Conservation (phyloP, 2,888 invertebrate species). For the Drosophila neoperkinsi region DNA sequence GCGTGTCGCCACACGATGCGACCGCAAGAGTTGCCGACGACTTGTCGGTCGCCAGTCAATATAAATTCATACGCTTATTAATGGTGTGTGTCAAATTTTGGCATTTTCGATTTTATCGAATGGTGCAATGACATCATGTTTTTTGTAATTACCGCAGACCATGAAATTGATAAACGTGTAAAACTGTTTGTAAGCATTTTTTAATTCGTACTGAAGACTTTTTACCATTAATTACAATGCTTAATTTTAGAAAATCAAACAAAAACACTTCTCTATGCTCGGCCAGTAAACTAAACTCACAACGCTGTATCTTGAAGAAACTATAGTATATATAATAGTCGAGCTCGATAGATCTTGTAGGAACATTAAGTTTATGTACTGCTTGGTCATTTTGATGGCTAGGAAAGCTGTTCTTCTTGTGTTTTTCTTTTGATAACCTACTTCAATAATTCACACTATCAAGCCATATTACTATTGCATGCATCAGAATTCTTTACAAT, state of each 20-base stretch:
- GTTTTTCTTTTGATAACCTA: background rate
- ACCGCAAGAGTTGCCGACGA: constrained; percentile 31
- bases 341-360: background rate
- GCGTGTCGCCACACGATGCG: constrained; percentile 39
- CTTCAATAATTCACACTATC: background rate
- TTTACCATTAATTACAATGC: background rate
- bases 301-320: background rate
- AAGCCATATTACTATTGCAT: background rate
- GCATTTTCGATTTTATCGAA: constrained; percentile 58
- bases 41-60: constrained; percentile 21
- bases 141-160: constrained; percentile 18
- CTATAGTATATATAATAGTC: background rate
- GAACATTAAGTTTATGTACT: background rate
- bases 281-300: background rate
- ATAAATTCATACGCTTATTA: constrained; percentile 71
- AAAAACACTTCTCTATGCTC: background rate
- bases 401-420: background rate
- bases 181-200: background rate
- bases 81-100: constrained; percentile 60
- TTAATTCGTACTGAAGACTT: background rate
- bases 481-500: background rate
- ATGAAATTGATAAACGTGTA: constrained; percentile 11
- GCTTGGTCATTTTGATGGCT: background rate
- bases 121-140: constrained; percentile 66
- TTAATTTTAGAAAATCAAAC: background rate